A percentile compares a stretch with the other conserved stretches of the same genome.
Evolutionary conservation across 2,797 vertebrate species (phyloP).

Genomic region (Halcyon leucocephala): DNA sequence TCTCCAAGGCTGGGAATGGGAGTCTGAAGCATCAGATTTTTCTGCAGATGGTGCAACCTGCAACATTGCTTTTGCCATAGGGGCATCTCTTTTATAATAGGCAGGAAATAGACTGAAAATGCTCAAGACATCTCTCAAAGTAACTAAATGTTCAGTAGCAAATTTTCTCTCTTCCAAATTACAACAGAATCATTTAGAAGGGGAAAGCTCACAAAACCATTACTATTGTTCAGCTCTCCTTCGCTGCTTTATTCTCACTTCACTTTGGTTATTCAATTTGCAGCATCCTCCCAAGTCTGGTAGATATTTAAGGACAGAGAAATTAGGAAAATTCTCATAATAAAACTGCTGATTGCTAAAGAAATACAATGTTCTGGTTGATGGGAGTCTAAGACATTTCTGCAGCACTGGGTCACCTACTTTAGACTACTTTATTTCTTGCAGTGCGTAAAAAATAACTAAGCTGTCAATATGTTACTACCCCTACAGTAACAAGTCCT

Average conservation of each 20-base stretch:
- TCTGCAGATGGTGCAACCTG: neutral
- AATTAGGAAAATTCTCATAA: neutral
- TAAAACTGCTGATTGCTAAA: conserved; percentile 9
- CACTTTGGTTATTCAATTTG: neutral
- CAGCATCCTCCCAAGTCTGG: neutral
- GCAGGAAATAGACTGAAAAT: neutral
- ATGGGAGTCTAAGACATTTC: conserved; percentile 3
- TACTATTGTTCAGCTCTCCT: neutral
- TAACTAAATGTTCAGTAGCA: neutral
- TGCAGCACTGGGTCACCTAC: neutral
- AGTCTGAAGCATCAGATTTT: neutral
- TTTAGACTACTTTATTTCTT: neutral
- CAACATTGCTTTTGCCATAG: neutral
- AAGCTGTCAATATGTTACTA: neutral
- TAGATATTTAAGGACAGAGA: neutral
- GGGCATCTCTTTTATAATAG: neutral
- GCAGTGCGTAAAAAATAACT: neutral
- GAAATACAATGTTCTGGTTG: neutral
- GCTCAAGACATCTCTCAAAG: neutral
- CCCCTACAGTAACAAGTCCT: neutral
- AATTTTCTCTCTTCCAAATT: neutral
- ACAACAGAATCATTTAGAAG: neutral
- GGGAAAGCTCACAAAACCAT: neutral
- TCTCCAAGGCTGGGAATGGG: neutral
- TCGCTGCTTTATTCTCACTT: neutral